Base-by-base conservation (phyloP, 2,888 invertebrate genomes). In the Xiphydria camelus region DNA sequence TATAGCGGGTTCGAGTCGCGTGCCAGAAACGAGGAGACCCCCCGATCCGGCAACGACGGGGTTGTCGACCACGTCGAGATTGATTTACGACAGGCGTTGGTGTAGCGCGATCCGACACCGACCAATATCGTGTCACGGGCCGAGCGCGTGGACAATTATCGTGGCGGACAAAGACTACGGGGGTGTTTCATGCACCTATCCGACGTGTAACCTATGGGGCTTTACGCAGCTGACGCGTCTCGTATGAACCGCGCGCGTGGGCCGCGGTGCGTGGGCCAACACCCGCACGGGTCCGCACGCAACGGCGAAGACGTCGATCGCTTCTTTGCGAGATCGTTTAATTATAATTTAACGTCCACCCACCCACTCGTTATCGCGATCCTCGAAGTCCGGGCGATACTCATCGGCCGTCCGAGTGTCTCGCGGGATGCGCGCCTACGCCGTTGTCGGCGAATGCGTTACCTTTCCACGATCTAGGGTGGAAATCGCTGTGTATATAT, bases 221-320 rank as follows among this genome's bases (percentile, higher is more conserved):
- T 66, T 66, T 68, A 68, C 68, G 64, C 68, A 68, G 64, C 66
- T 68, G 64, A 64, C 65, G 66, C 62, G 54, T 41, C 56, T 45
- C 55, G 59, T 59, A 62, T 62, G 61, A 56, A 58, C 41, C 47
- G 47, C 57, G 65, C 63, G 65, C 64, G 62, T 64, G 65, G 50
- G 38, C 31, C 25, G 20, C 41, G 41, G 55, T 62, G 65, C 66
- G 66, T 66, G 66, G 67, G 67, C 61, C 56, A 59, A 61, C 60
- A 63, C 62, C 61, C 63, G 62, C 66, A 57, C 57, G 14, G 10
- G 14, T 26, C 14, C 26, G 7, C 26, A 10, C 7, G n/a, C n/a
- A n/a, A n/a, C n/a, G n/a, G n/a, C n/a, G n/a, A n/a, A n/a, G n/a
- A n/a, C n/a, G n/a, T n/a, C n/a, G n/a, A n/a, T n/a, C n/a, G n/a